These are phyloP conservation scores for Sitophilus oryzae DNA, from an alignment of 1,140 invertebrate species.

Conservation along the genomic window DNA sequence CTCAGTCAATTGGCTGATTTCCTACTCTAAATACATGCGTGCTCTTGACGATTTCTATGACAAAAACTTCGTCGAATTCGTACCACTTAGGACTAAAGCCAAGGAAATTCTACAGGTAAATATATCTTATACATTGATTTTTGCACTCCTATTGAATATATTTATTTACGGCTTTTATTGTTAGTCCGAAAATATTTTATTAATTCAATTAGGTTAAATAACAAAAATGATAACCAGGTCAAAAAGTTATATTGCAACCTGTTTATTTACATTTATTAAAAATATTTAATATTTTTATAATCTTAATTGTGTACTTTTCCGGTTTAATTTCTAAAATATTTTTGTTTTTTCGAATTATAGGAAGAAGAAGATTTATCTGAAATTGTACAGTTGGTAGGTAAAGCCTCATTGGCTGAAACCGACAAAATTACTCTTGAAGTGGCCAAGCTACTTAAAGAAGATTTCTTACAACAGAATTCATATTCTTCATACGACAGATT, in stretches of 20 bases:
- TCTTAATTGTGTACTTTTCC: too few species aligned
- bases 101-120: constrained; percentile 87
- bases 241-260: too few species aligned
- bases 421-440: constrained; percentile 99
- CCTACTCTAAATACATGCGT: constrained; percentile 97
- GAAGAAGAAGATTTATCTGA: constrained; percentile 99
- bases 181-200: too few species aligned
- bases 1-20: constrained; percentile 99
- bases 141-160: background rate
- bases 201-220: too few species aligned
- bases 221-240: too few species aligned
- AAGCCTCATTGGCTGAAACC: constrained; percentile 95
- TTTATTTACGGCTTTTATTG: constrained; percentile 13
- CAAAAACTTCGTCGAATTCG: constrained; percentile 97
- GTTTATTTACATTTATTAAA: too few species aligned
- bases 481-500: constrained; percentile 60
- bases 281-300: too few species aligned
- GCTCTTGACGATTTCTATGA: constrained; percentile 99
- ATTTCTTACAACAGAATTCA: constrained; percentile 98
- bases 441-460: constrained; percentile 96
- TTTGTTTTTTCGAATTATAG: constrained; percentile 52
- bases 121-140: background rate
- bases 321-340: too few species aligned
- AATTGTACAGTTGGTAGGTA: constrained; percentile 99
- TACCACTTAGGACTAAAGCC: constrained; percentile 87